Conservation (phyloP, 1,140 invertebrate species). For the Lysiphlebus fabarum region DNA sequence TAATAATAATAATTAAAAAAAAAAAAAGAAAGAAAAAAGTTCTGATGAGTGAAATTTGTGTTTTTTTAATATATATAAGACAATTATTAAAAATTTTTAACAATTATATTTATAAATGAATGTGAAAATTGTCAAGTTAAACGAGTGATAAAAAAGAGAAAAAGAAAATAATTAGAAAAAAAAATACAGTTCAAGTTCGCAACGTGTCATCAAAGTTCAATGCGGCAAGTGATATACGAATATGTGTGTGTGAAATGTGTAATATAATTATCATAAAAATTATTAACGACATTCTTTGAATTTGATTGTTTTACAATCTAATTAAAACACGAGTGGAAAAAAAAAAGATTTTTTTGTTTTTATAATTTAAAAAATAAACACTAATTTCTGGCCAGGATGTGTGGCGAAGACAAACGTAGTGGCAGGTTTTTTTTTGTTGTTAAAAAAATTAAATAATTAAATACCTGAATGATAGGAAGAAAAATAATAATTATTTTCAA, state of each 20-base stretch:
- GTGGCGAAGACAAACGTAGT: constrained; percentile 17
- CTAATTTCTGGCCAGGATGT: not conserved
- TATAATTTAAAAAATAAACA: not conserved
- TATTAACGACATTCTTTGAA: not conserved
- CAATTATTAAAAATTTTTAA: not conserved
- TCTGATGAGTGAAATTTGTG: not conserved
- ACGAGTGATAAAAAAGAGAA: constrained; percentile 7
- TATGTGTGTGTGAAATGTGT: constrained; percentile 18
- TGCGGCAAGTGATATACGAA: constrained; percentile 32
- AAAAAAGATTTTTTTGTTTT: not conserved
- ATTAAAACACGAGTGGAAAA: not conserved
- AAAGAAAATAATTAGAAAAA: constrained; percentile 24
- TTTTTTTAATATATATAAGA: not conserved
- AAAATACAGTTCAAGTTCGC: constrained; percentile 17
- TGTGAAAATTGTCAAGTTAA: not conserved
- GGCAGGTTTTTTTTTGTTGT: constrained; percentile 6
- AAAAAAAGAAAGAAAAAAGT: too few relatives aligned
- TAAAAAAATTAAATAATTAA: too few relatives aligned
- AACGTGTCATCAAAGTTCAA: constrained; percentile 29
- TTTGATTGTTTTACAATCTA: not conserved
- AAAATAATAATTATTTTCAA: too few relatives aligned
- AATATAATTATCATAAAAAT: constrained; percentile 2
- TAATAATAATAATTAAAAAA: constrained; percentile 7
- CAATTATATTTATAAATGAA: constrained; percentile 7
- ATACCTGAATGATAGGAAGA: too few relatives aligned